These are phyloP conservation scores for Empidonax traillii DNA, from an alignment of 2,113 vertebrate species.

Conservation along the genomic window DNA sequence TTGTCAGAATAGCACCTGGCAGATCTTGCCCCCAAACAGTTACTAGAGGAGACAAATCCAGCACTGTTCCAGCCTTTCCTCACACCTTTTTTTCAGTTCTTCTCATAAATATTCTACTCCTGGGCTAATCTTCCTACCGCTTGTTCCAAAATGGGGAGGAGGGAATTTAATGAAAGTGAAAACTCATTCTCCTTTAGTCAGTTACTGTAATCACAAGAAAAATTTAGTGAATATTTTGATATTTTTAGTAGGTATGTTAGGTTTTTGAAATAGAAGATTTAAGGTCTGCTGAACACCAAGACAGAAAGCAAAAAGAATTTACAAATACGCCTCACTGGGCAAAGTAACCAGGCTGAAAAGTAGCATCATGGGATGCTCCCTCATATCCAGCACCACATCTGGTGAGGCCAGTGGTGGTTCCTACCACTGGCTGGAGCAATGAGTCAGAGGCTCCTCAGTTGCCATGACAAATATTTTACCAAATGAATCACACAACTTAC, in stretches of 20 bases:
- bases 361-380: background rate
- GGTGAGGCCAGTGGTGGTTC: background rate
- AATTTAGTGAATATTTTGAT: background rate
- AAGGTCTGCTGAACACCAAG: background rate
- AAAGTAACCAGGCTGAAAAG: background rate
- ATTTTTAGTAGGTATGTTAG: background rate
- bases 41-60: background rate
- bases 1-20: background rate
- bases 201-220: background rate
- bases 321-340: background rate
- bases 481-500: conserved; percentile 24
- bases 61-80: background rate
- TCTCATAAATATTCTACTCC: background rate
- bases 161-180: background rate
- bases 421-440: background rate
- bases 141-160: background rate
- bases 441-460: background rate
- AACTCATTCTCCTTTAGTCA: background rate
- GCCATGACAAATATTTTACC: conserved; percentile 13
- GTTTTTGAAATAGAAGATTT: background rate
- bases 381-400: background rate
- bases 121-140: background rate
- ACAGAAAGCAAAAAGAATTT: background rate
- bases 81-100: background rate
- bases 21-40: background rate